Evolutionary conservation across 2,888 invertebrate genomes (phyloP), one percentile per base, ranked within the genome.

Genomic region (Tetranychus truncatus): DNA sequence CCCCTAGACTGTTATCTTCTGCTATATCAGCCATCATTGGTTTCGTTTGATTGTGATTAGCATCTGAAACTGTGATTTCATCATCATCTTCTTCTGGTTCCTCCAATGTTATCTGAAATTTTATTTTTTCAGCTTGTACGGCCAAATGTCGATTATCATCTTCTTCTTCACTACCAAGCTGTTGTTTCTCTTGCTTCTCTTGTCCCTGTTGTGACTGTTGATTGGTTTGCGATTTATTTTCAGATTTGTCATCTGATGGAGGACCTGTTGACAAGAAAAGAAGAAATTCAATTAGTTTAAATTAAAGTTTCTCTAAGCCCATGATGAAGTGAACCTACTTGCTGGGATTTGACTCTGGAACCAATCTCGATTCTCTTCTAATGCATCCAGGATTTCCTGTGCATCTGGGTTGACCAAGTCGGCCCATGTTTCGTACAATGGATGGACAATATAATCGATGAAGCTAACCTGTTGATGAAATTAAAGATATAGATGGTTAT

Each of bases 391-490:
- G 81, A 99, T 97, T 80, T 95, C 92, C 85, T 97, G 96, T 74
- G 97, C 97, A 83, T 99, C 97, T 3, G 99, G 97, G 84, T 96
- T 95, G 73, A 99, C 97, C 78, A 99, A 87, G 84, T 99, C 97
- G 15, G 95, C 96, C 99, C 99, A 99, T 74, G 97, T 97, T 84
- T 99, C 99, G 95, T 96, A 99, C 78, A 99, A 85, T 2, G 99
- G 99, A 85, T 99, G 97, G 67, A 97, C 97, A 82, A 99, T 99
- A 85, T 96, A 99, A 86, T 99, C 97, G 20, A 79, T 79, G 72
- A 79, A 79, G 18, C 79, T 78, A n/a, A 79, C 79, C 79, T 79
- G 66, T 20, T 15, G 21, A 15, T n/a, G 72, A 21, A 20, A 69
- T n/a, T n/a, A 20, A 11, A 45, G 34, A 45, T n/a, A 11, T 5